Conservation (phyloP, 2,797 vertebrate species). For the Heteromormyrus szaboi region DNA sequence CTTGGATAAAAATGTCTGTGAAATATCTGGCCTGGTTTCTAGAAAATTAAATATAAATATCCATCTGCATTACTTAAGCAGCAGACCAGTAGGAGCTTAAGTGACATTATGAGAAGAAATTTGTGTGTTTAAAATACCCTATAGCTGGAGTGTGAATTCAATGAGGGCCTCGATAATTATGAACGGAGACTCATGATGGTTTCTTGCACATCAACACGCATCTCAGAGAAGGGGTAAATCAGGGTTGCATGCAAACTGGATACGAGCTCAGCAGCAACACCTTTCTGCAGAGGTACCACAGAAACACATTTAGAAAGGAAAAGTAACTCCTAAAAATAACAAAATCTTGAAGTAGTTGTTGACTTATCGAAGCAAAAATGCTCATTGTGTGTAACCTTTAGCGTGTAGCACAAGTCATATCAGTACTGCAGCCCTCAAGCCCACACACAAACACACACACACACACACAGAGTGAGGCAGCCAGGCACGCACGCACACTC, state of each 20-base stretch:
- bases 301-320: background rate
- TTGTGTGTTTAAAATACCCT: background rate
- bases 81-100: background rate
- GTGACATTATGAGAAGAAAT: background rate
- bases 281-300: background rate
- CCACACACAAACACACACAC: background rate
- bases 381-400: background rate
- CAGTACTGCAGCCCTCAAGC: background rate
- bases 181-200: background rate
- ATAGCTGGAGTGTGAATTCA: background rate
- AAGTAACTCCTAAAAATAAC: background rate
- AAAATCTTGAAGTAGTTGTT: background rate
- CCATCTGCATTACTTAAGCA: background rate
- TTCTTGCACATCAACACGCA: background rate
- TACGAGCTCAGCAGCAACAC: background rate
- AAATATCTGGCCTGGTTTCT: background rate
- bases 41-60: background rate
- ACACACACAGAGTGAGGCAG: background rate
- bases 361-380: background rate
- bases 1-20: background rate
- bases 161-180: background rate
- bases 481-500: background rate
- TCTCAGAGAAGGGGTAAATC: background rate
- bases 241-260: background rate
- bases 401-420: background rate